phyloP scores from a whole-genome alignment of 2,113 vertebrate genomes.

The Danionella cerebrum region DNA sequence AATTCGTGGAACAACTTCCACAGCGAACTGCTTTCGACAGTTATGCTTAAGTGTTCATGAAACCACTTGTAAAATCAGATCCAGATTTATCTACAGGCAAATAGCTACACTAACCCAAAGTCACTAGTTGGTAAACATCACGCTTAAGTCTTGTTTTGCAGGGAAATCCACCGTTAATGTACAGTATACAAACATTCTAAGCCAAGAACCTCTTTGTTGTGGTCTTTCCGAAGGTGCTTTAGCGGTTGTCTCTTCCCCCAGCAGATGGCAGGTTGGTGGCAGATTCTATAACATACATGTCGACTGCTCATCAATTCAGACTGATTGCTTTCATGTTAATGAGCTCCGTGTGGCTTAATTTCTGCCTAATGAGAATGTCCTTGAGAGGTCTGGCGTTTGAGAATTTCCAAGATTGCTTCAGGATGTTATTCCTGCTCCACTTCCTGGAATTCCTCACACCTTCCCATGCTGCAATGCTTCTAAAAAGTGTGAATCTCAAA shows the following conservation, averaged over 20 bases:
- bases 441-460: not conserved
- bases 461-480: not conserved
- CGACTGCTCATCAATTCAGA: constrained; percentile 43
- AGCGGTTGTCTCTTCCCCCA: constrained; percentile 9
- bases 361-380: constrained; percentile 43
- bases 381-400: constrained; percentile 28
- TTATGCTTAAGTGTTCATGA: no score
- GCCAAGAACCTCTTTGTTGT: not conserved
- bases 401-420: not conserved
- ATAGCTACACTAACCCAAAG: no score
- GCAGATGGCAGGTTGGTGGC: constrained; percentile 48
- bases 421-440: not conserved
- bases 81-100: no score
- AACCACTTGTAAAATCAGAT: no score
- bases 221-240: not conserved
- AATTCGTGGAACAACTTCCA: no score
- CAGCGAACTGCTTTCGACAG: no score
- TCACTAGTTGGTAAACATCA: no score
- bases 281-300: constrained; percentile 35
- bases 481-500: not conserved
- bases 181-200: not conserved
- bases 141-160: no score
- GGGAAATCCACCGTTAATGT: not conserved
- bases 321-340: constrained; percentile 46
- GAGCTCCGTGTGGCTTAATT: constrained; percentile 40